Evolutionary conservation across 2,113 vertebrate species (phyloP).

Genomic region (Ophiodon elongatus): DNA sequence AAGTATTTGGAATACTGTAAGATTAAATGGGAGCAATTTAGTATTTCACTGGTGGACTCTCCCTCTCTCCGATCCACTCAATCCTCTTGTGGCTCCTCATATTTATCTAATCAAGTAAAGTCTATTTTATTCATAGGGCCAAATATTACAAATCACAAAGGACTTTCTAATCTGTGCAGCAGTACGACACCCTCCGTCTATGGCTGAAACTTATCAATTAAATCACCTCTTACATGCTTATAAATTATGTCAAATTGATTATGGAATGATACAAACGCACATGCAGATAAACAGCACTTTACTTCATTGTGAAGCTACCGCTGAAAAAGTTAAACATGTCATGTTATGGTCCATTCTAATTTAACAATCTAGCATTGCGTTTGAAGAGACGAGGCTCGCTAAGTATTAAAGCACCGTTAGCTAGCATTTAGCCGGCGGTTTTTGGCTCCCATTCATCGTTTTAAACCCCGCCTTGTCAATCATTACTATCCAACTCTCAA

Average conservation of each 20-base stretch:
- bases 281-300: too few species aligned
- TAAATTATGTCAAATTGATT: neutral
- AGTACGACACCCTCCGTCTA: neutral
- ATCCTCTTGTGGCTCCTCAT: neutral
- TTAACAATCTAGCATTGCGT: too few species aligned
- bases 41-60: neutral
- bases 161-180: neutral
- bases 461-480: too few species aligned
- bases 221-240: neutral
- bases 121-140: neutral
- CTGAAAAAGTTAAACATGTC: too few species aligned
- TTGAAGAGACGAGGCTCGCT: too few species aligned
- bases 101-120: neutral
- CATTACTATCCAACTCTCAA: too few species aligned
- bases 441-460: too few species aligned
- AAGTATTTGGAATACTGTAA: neutral
- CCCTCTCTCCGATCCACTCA: neutral
- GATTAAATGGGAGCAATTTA: constrained; percentile 14
- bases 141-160: neutral
- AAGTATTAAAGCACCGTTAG: too few species aligned
- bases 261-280: too few species aligned
- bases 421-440: too few species aligned
- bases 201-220: neutral
- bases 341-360: too few species aligned
- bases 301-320: too few species aligned